phyloP scores from a whole-genome alignment of 1,140 invertebrate species.

The Zaprionus ornatus region DNA sequence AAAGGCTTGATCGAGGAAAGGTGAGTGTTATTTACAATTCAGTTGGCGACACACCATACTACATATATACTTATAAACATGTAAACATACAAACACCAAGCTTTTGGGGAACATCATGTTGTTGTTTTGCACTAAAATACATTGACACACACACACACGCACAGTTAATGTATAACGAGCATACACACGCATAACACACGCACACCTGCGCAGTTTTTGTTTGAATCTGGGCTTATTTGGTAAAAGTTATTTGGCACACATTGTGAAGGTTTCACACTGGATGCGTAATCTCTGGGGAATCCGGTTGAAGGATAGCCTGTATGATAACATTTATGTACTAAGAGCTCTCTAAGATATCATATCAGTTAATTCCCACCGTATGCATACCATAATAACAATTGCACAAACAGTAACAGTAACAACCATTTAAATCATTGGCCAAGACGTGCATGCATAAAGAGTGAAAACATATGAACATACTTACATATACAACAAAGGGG shows the following conservation, averaged over 20 bases:
- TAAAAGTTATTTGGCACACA: constrained; percentile 43
- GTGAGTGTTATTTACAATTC: constrained; percentile 6
- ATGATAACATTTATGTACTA: neutral
- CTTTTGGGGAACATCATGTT: neutral
- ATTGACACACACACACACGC: neutral
- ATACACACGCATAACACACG: constrained; percentile 1
- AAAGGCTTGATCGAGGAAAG: neutral
- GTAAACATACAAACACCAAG: neutral
- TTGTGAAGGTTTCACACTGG: constrained; percentile 21
- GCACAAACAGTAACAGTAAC: constrained; percentile 6
- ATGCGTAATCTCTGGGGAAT: constrained; percentile 6
- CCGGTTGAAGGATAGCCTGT: constrained; percentile 23
- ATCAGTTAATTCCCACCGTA: constrained; percentile 12
- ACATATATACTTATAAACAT: neutral
- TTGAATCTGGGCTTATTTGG: constrained; percentile 45
- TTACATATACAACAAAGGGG: neutral
- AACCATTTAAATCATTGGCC: constrained; percentile 5
- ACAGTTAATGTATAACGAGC: neutral
- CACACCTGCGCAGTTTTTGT: constrained; percentile 25
- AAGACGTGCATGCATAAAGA: constrained; percentile 1
- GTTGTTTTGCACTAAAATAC: constrained; percentile 27
- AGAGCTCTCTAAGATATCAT: neutral
- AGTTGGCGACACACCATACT: neutral
- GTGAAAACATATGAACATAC: neutral
- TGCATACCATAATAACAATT: constrained; percentile 9